phyloP scores from a whole-genome alignment of 1,140 invertebrate genomes.

The Drosophila oshimai region DNA sequence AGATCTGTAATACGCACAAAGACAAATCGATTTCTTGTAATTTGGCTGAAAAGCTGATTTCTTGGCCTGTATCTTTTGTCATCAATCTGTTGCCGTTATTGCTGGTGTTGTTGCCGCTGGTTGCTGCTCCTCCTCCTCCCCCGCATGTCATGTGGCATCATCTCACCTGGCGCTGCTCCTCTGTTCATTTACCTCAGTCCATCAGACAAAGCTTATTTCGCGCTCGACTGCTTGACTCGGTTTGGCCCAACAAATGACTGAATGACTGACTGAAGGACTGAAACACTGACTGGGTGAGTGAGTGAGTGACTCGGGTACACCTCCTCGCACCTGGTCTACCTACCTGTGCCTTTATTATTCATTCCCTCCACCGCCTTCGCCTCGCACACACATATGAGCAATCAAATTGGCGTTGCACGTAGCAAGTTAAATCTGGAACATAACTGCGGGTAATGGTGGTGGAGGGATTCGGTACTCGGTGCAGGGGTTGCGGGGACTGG shows the following conservation, averaged over 20 bases:
- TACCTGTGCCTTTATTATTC: constrained; percentile 19
- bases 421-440: constrained; percentile 54
- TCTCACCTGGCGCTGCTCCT: constrained; percentile 40
- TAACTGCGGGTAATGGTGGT: constrained; percentile 30
- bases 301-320: background rate
- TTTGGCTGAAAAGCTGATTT: background rate
- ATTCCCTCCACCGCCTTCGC: constrained; percentile 17
- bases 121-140: too few relatives aligned
- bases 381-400: constrained; percentile 16
- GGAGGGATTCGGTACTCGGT: background rate
- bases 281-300: constrained; percentile 1
- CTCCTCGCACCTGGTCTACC: background rate
- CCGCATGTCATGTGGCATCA: constrained; percentile 60
- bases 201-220: constrained; percentile 72
- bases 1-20: too few relatives aligned
- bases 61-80: background rate
- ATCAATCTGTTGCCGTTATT: constrained; percentile 34
- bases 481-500: background rate
- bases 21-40: too few relatives aligned
- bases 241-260: constrained; percentile 11
- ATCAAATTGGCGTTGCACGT: constrained; percentile 63
- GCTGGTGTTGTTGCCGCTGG: constrained; percentile 40
- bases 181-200: constrained; percentile 71
- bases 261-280: constrained; percentile 6
- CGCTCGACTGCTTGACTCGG: constrained; percentile 45